Conservation (phyloP, 2,113 vertebrate genomes). For the Otolemur garnettii region DNA sequence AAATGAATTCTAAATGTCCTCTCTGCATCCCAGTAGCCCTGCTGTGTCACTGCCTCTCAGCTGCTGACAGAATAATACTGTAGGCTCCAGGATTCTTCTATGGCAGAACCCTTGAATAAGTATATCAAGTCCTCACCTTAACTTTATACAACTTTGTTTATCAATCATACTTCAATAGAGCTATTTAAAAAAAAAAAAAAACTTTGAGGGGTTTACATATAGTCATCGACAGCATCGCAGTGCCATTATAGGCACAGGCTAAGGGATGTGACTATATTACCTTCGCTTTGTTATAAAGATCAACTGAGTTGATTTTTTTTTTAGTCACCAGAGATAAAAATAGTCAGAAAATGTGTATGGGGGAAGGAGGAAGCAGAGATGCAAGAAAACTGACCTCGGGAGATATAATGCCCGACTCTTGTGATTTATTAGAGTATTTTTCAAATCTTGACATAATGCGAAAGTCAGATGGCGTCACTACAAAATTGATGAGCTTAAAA, state of each 20-base stretch:
- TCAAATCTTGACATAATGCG: constrained; percentile 34
- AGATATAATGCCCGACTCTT: background rate
- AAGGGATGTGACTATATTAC: background rate
- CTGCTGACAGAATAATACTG: background rate
- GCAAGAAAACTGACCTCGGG: constrained; percentile 23
- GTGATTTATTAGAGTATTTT: constrained; percentile 46
- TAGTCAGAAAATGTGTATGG: background rate
- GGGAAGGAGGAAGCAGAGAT: background rate
- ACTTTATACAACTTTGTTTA: background rate
- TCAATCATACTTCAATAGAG: background rate
- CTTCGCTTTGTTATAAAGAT: constrained; percentile 14
- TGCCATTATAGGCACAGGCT: background rate
- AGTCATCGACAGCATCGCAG: background rate
- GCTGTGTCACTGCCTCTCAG: background rate
- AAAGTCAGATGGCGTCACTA: background rate
- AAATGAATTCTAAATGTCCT: constrained; percentile 35
- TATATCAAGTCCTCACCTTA: background rate
- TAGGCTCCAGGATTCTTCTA: constrained; percentile 35
- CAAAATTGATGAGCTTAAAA: background rate
- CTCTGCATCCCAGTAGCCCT: background rate
- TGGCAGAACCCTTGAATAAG: constrained; percentile 37
- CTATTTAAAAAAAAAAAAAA: background rate
- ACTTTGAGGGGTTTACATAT: background rate
- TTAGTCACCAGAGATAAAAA: constrained; percentile 9
- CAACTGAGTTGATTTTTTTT: constrained; percentile 14